Base-by-base conservation (phyloP, 2,797 vertebrate genomes). In the Nothura maculosa region DNA sequence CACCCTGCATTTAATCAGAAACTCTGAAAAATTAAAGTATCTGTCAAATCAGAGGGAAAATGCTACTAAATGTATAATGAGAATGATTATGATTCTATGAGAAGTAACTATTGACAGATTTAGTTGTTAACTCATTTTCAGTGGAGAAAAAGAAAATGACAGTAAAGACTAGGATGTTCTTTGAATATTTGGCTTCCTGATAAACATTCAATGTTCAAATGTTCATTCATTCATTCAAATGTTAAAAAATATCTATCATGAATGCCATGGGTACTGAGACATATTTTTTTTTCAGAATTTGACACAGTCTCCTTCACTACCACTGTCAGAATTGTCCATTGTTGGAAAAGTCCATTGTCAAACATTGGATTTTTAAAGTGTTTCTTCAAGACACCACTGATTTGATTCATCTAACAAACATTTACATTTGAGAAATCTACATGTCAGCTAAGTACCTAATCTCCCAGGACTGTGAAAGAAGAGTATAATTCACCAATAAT, bases 81-180 rank as follows among this genome's bases (percentile, higher is more conserved):
- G 93, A 86, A 85, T 69, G 90, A 67, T 60, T 45, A 12, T 47
- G 34, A 54, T 86, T 77, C 60, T 86, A 6, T 81, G 55, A 90
- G 81, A 77, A 73, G 47, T 52, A 76, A 5, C 30, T 86, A 28
- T 12, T 45, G 67, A 47, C 60, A 76, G 60, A 16, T 6, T 4
- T 47, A 47, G 19, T 5, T 36, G 25, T 63, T 85, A 75, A 47
- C n/a, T 75, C 42, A 24, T 34, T 91, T 60, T n/a, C 18, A 55
- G 1, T 19, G 50, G 17, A n/a, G 50, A 4, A 2, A 40, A 77
- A 32, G 15, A 4, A 36, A 11, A 47, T 47, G 34, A 25, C 9
- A 52, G 1, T 7, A 45, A 75, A n/a, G 6, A 15, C 8, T 7
- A 70, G 24, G 70, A 83, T 80, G 80, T 43, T 9, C 36, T 64